Base-by-base conservation (phyloP, 1,140 invertebrate species). In the Bombus pascuorum region DNA sequence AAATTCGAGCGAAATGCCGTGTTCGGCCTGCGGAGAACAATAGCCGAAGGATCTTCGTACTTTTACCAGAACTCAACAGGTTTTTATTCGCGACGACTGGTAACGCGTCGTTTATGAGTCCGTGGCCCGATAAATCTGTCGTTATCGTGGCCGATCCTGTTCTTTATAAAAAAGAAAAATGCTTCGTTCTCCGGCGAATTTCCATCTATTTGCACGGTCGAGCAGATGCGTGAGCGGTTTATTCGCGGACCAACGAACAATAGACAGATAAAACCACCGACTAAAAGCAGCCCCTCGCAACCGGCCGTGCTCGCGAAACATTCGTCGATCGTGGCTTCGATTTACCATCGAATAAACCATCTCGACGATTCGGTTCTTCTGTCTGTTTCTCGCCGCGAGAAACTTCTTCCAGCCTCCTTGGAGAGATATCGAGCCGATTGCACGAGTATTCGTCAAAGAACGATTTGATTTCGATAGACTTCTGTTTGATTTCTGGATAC, bases 1-100 rank as follows among this genome's bases (percentile, higher is more conserved):
- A 82, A 57, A 82, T 82, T 82, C 71, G 47, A 39, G 15, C 70
- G 77, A 57, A 57, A 76, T 59, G 57, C 3, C 53, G 37, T 39
- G 53, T 59, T 74, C 80, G 32, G 18, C 34, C 44, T 39, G 57
- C 80, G 42, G 42, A 47, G 72, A 83, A 83, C 81, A 82, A 82
- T 82, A n/a, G 81, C 32, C 25, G 81, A 74, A 74, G 42, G 79
- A 66, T 75, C 62, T 77, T 53, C 59, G 42, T 34, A 18, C n/a
- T 28, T 74, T 39, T 44, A 71, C 10, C 70, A 10, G 42, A 81
- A 84, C 87, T 88, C 81, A 89, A 89, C 87, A 89, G 86, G 87
- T 89, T 88, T 88, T 89, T 85, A 88, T 77, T 77, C 57, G 39
- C 65, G 22, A 73, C 86, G 70, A 74, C 57, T 78, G 68, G 71